phyloP scores from a whole-genome alignment of 2,113 vertebrate genomes.

The Nibea coibor region DNA sequence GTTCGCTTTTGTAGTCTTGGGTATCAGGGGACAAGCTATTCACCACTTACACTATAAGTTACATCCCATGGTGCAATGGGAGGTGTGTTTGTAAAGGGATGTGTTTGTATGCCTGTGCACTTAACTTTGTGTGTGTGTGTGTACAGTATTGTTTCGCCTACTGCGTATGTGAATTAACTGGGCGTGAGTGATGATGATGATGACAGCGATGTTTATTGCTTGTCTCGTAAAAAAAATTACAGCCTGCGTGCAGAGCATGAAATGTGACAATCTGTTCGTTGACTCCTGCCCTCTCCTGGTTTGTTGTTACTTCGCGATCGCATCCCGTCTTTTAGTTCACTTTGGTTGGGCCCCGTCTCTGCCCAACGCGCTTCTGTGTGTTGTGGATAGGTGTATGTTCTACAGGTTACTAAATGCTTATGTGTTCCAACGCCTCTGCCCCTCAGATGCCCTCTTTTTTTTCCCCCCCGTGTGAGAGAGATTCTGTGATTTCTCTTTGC shows the following conservation, averaged over 20 bases:
- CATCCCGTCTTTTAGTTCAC: conserved; percentile 23
- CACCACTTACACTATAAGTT: conserved; percentile 35
- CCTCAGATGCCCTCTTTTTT: conserved; percentile 20
- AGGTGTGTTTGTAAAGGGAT: conserved; percentile 37
- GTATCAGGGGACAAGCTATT: conserved; percentile 59
- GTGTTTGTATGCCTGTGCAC: conserved; percentile 44
- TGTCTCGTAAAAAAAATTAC: conserved; percentile 49
- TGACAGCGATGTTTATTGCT: conserved; percentile 52
- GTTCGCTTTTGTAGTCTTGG: conserved; percentile 34
- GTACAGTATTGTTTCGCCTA: conserved; percentile 56
- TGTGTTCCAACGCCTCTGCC: conserved; percentile 55
- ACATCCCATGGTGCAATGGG: conserved; percentile 46
- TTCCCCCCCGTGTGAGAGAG: conserved; percentile 49
- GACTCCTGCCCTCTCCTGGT: conserved; percentile 38
- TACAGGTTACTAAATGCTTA: conserved; percentile 66
- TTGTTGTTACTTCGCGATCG: conserved; percentile 22
- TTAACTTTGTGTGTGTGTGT: conserved; percentile 39
- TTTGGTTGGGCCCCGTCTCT: conserved; percentile 15
- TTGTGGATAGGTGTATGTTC: conserved; percentile 48
- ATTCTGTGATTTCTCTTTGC: conserved; percentile 59
- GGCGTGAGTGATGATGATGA: conserved; percentile 56
- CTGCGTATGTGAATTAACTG: conserved; percentile 55
- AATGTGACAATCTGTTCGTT: conserved; percentile 72
- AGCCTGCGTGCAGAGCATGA: conserved; percentile 67
- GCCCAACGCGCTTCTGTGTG: conserved; percentile 41